Conservation (phyloP, 2,797 vertebrate species). For the Allobates femoralis region DNA sequence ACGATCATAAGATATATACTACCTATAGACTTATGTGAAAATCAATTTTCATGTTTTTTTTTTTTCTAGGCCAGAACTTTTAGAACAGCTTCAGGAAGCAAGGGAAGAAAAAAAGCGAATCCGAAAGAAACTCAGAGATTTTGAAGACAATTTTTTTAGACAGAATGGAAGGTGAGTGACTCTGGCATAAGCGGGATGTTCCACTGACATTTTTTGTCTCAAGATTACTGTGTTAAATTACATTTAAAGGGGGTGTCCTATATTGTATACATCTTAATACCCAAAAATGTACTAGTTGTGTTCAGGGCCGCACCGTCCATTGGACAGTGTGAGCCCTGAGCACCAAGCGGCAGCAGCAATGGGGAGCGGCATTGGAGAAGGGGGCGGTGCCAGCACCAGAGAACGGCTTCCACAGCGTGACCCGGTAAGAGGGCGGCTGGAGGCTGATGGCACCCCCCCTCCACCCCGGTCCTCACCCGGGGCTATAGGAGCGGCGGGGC, state of each 20-base stretch:
- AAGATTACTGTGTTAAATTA: neutral
- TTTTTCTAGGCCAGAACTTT: constrained; percentile 85
- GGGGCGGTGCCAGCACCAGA: too few relatives aligned
- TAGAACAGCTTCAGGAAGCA: constrained; percentile 94
- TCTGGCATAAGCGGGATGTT: neutral
- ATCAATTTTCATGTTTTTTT: constrained; percentile 1
- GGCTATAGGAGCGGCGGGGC: too few relatives aligned
- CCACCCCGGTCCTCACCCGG: too few relatives aligned
- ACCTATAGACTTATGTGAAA: too few relatives aligned
- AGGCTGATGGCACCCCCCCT: too few relatives aligned
- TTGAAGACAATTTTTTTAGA: constrained; percentile 95
- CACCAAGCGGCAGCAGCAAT: too few relatives aligned
- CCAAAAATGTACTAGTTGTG: neutral
- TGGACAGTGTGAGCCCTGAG: too few relatives aligned
- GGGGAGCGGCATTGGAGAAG: too few relatives aligned
- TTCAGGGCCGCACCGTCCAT: too few relatives aligned
- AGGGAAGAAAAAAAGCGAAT: constrained; percentile 95
- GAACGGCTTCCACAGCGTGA: too few relatives aligned
- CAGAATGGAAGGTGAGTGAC: constrained; percentile 91
- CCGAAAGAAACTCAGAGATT: constrained; percentile 93
- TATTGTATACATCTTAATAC: neutral
- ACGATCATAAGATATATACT: too few relatives aligned
- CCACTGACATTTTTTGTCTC: neutral
- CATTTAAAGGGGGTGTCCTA: neutral
- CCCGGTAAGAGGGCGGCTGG: too few relatives aligned